These are phyloP conservation scores for Planiliza haematocheilus DNA, from an alignment of 2,113 vertebrate genomes.

Conservation along the genomic window DNA sequence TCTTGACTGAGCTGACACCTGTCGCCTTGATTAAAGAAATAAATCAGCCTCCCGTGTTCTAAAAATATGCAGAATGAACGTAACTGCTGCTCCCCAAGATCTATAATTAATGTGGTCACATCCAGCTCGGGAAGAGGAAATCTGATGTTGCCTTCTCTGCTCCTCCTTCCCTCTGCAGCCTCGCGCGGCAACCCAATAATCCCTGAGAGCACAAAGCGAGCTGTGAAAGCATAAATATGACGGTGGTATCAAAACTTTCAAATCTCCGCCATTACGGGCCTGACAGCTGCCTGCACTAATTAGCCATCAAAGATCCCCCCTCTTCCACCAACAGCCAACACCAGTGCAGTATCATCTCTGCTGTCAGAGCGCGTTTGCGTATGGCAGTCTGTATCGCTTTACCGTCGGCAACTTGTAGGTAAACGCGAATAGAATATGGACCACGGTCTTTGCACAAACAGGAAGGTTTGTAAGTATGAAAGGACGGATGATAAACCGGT, in stretches of 20 bases:
- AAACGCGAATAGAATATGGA: constrained; percentile 5
- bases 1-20: constrained; percentile 68
- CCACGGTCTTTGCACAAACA: not conserved
- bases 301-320: constrained; percentile 72
- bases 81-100: constrained; percentile 62
- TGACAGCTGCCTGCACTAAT: constrained; percentile 83
- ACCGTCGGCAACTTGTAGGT: not conserved
- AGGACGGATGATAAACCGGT: not conserved
- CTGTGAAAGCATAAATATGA: constrained; percentile 80
- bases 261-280: constrained; percentile 69
- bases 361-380: constrained; percentile 28
- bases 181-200: constrained; percentile 77
- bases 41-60: constrained; percentile 68
- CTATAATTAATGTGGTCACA: constrained; percentile 84
- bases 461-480: not conserved
- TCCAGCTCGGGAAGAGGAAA: constrained; percentile 70
- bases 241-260: constrained; percentile 77
- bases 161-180: constrained; percentile 25
- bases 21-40: constrained; percentile 75
- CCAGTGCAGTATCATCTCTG: constrained; percentile 47
- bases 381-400: not conserved
- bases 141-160: constrained; percentile 64
- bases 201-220: constrained; percentile 74
- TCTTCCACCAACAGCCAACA: constrained; percentile 55
- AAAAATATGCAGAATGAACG: constrained; percentile 70